These are phyloP conservation scores for Colinus virginianus DNA, from an alignment of 2,113 vertebrate genomes.

Conservation along the genomic window DNA sequence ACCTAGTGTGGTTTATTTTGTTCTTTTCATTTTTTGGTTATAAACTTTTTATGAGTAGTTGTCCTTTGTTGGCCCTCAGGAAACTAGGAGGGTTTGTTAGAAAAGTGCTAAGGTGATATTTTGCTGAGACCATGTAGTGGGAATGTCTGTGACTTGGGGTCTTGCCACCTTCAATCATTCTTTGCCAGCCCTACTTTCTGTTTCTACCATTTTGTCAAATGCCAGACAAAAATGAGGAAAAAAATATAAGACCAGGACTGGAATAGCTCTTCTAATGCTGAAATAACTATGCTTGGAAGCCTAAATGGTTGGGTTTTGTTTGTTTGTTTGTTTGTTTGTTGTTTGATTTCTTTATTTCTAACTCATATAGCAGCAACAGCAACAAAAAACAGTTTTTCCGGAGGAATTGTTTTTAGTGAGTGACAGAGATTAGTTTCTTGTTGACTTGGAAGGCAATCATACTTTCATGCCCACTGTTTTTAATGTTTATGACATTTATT, in stretches of 20 bases:
- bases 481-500: background rate
- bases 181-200: background rate
- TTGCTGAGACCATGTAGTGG: background rate
- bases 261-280: background rate
- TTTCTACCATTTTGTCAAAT: conserved; percentile 7
- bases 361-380: background rate
- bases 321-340: background rate
- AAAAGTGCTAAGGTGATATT: accelerated
- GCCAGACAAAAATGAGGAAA: background rate
- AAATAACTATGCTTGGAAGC: background rate
- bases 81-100: background rate
- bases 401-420: background rate
- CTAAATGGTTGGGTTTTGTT: background rate
- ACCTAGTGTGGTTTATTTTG: background rate
- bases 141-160: background rate
- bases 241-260: background rate
- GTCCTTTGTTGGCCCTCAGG: background rate
- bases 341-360: background rate
- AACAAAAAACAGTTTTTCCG: background rate
- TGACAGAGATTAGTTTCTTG: background rate
- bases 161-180: background rate
- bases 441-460: background rate
- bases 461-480: background rate
- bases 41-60: background rate
- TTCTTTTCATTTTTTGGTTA: background rate